phyloP scores from a whole-genome alignment of 2,888 invertebrate genomes.

The Apamea crenata region DNA sequence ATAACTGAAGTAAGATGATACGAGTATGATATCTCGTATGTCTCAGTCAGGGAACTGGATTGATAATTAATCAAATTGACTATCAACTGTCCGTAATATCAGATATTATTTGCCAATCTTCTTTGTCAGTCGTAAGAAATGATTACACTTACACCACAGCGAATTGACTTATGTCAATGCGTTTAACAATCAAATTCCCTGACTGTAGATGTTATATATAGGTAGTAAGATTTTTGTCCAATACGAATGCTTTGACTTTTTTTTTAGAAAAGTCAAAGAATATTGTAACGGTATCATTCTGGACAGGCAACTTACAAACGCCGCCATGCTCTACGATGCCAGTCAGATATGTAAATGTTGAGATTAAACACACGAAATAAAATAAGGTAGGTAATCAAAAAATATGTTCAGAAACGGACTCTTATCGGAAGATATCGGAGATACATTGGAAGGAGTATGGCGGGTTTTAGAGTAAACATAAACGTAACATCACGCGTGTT shows the following conservation, averaged over 20 bases:
- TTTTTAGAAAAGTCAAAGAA: constrained; percentile 46
- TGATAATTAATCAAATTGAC: constrained; percentile 3
- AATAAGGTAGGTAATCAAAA: background rate
- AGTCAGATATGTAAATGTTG: background rate
- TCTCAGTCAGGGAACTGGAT: background rate
- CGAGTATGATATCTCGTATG: too few relatives aligned
- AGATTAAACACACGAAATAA: background rate
- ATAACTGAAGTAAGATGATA: constrained; percentile 14
- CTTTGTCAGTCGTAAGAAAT: background rate
- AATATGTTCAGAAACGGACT: background rate
- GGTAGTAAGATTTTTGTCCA: constrained; percentile 5
- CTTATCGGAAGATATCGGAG: background rate
- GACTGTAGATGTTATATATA: background rate
- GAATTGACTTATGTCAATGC: background rate
- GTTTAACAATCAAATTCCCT: background rate
- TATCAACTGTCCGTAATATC: background rate
- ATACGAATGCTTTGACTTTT: constrained; percentile 40
- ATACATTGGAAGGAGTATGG: background rate
- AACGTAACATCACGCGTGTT: background rate
- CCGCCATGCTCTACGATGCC: constrained; percentile 14
- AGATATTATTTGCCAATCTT: background rate
- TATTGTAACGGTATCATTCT: constrained; percentile 25
- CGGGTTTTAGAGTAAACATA: constrained; percentile 2
- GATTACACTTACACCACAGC: too few relatives aligned
- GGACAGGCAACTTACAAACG: constrained; percentile 2